Percentiles rank a stretch among this genome's conserved stretches.
These are phyloP conservation scores for Beroe ovata DNA, from an alignment of 37 sponge, comb jelly and placozoan species.

Conservation along the genomic window DNA sequence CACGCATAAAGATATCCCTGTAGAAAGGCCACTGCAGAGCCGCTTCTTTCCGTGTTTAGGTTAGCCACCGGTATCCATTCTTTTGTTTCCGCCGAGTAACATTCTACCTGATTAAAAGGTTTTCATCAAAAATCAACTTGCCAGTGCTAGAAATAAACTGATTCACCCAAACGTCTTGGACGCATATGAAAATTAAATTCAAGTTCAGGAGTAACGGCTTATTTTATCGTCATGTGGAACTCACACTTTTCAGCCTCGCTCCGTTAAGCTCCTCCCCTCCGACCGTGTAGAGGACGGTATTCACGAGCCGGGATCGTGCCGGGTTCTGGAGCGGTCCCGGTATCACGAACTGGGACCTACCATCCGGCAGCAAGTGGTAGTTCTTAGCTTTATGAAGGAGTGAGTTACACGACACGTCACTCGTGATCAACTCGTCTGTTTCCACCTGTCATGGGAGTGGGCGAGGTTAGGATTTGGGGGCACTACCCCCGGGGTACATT, in stretches of 20 bases:
- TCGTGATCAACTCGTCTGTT: constrained; percentile 50
- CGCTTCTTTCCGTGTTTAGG: constrained; percentile 53
- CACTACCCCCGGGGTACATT: too few species aligned
- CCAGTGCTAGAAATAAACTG: too few species aligned
- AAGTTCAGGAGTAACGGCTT: too few species aligned
- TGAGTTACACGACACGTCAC: constrained; percentile 56
- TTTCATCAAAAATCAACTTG: too few species aligned
- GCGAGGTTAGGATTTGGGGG: too few species aligned
- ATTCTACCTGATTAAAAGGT: constrained; percentile 64
- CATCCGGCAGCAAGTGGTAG: constrained; percentile 60
- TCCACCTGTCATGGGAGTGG: constrained; percentile 29
- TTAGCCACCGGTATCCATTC: constrained; percentile 66
- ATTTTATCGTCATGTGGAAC: too few species aligned
- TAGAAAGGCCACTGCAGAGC: constrained; percentile 29
- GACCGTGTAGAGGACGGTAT: constrained; percentile 19
- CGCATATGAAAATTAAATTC: too few species aligned
- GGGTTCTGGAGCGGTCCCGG: constrained; percentile 53
- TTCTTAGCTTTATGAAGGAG: constrained; percentile 67
- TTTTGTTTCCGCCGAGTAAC: constrained; percentile 56
- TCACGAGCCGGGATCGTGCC: constrained; percentile 21
- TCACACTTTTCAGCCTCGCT: constrained; percentile 31
- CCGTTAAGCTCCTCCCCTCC: constrained; percentile 66
- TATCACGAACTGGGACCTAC: constrained; percentile 53
- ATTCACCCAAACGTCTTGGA: too few species aligned
- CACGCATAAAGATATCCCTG: constrained; percentile 57